phyloP scores from a whole-genome alignment of 2,113 vertebrate genomes.

The Channa maculata region DNA sequence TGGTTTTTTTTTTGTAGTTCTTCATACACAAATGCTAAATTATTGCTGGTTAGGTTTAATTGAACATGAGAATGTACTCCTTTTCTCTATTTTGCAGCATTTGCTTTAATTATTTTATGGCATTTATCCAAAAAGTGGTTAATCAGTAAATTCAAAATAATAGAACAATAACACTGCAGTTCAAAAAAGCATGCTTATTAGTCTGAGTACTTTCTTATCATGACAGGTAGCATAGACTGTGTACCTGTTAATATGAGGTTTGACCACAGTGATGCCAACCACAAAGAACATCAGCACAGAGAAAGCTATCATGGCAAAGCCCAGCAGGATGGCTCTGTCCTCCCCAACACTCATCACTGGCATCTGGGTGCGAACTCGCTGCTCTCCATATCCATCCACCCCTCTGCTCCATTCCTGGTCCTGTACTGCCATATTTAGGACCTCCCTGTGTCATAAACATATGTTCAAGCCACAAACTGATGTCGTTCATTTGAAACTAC shows the following conservation, averaged over 20 bases:
- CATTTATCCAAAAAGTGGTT: no score
- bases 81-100: no score
- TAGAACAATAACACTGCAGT: no score
- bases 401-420: conserved; percentile 59
- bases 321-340: conserved; percentile 86
- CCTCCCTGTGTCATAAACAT: conserved; percentile 70
- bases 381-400: conserved; percentile 27
- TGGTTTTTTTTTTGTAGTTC: background rate
- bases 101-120: no score
- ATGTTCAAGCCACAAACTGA: background rate
- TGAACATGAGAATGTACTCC: no score
- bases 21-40: background rate
- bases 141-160: no score
- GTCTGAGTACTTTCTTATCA: background rate
- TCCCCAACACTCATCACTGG: conserved; percentile 84
- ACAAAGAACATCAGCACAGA: conserved; percentile 88
- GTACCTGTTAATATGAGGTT: conserved; percentile 86
- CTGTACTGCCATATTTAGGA: conserved; percentile 36
- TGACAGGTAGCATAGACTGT: background rate
- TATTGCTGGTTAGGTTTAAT: background rate
- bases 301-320: conserved; percentile 86
- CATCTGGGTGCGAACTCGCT: conserved; percentile 60
- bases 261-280: conserved; percentile 83
- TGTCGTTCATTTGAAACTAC: no score
- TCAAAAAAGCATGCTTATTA: no score